These are phyloP conservation scores for Stenichneumon culpator DNA, from an alignment of 2,888 invertebrate genomes.

Conservation along the genomic window DNA sequence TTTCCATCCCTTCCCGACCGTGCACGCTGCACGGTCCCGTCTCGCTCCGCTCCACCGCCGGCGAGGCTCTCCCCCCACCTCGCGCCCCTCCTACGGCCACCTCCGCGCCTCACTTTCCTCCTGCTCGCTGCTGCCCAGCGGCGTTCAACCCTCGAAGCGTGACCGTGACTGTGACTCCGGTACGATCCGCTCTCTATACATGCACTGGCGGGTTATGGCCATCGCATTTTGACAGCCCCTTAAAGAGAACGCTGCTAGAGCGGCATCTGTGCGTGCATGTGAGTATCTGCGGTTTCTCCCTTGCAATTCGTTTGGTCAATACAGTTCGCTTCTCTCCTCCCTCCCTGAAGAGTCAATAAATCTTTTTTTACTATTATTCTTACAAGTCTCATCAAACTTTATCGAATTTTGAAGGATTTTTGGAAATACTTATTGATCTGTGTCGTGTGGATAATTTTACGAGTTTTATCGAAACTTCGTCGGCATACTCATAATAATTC, in stretches of 20 bases:
- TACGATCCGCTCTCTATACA: constrained; percentile 17
- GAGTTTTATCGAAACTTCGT: too few species aligned
- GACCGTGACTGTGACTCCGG: constrained; percentile 83
- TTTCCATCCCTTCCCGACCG: constrained; percentile 34
- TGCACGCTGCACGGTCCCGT: constrained; percentile 35
- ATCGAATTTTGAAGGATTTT: too few species aligned
- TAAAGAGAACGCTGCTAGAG: constrained; percentile 2
- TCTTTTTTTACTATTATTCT: too few species aligned
- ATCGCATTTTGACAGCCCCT: constrained; percentile 1
- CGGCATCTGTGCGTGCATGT: too few species aligned
- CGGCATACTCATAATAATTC: too few species aligned
- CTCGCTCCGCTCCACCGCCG: constrained; percentile 61
- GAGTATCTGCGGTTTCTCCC: too few species aligned
- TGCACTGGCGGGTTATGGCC: background rate
- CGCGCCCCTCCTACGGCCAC: constrained; percentile 27
- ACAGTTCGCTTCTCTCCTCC: too few species aligned
- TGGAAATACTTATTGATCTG: too few species aligned
- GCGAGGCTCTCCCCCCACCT: constrained; percentile 65
- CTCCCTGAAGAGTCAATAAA: too few species aligned
- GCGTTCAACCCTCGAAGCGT: constrained; percentile 80
- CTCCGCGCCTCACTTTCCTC: constrained; percentile 42
- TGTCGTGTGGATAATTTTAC: too few species aligned
- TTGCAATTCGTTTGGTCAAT: too few species aligned
- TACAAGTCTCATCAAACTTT: too few species aligned
- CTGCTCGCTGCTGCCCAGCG: constrained; percentile 60